Conservation (phyloP, 2,797 vertebrate genomes). For the Artibeus jamaicensis region DNA sequence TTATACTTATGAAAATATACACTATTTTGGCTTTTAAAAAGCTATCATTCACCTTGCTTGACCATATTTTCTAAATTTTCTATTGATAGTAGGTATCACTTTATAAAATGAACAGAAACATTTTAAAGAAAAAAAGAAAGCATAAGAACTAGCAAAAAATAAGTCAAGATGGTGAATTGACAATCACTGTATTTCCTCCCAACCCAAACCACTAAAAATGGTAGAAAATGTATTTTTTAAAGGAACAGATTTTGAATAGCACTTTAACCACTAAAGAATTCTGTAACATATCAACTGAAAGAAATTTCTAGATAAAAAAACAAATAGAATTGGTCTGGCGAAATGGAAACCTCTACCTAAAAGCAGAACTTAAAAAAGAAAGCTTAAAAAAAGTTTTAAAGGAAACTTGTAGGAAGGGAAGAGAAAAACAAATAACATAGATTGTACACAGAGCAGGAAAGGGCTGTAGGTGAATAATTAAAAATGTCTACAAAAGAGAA, state of each 20-base stretch:
- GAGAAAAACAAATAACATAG: background rate
- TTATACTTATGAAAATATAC: background rate
- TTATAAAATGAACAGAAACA: background rate
- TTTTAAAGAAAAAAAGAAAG: background rate
- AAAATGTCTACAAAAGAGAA: background rate
- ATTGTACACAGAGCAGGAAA: background rate
- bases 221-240: background rate
- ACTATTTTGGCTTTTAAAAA: background rate
- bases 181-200: background rate
- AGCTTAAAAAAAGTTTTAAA: background rate
- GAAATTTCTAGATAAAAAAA: background rate
- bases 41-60: background rate
- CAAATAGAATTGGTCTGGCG: background rate
- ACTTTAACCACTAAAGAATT: conserved; percentile 1
- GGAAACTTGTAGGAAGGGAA: background rate
- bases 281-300: background rate
- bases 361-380: background rate
- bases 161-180: background rate
- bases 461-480: background rate
- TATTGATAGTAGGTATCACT: background rate
- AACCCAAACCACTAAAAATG: background rate
- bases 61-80: background rate
- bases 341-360: background rate
- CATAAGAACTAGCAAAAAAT: background rate
- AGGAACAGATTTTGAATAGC: background rate